Evolutionary conservation across 2,113 vertebrate species (phyloP), one percentile per base, ranked within the genome.

Genomic region (Chaenogobius annularis): DNA sequence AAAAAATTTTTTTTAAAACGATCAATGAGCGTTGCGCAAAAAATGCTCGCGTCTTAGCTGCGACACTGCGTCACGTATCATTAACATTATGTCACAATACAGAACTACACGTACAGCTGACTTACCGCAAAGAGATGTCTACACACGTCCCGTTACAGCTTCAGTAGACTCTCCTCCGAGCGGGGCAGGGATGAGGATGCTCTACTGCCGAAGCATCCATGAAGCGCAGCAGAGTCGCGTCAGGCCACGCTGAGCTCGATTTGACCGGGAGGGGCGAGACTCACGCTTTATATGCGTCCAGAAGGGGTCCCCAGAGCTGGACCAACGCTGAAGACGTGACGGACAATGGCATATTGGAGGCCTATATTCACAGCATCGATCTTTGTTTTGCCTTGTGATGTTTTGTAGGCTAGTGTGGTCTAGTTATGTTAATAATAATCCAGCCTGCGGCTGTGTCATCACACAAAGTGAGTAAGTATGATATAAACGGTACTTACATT

Each of bases 181-280:
- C 65, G 69, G 81, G 44, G 74, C 81, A 81, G 78, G 81, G 63
- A 73, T 78, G 86, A 87, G 88, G 91, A 90, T 90, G 89, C 91
- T 90, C 83, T 72, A 75, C 17, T 81, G 86, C 80, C 84, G 85
- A 80, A 89, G 87, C 86, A 88, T 93, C 91, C 92, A 90, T 90
- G 87, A 73, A 90, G 84, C 81, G 74, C 78, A 77, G 87, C 76
- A 84, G 37, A 79, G 69, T 74, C 74, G 84, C 81, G 84, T 82
- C 79, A 73, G 91, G 79, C 83, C 77, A 70, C 81, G 71, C 86
- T 73, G 70, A 69, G 59, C 73, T 58, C 47, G 74, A 66, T 79
- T 50, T 73, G 89, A 81, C 85, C 85, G 81, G 78, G 72, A 86
- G 75, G 84, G 71, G 87, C 75, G 77, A 74, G 61, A 54, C 73